Conservation (phyloP, 2,797 vertebrate species). For the Peromyscus eremicus region DNA sequence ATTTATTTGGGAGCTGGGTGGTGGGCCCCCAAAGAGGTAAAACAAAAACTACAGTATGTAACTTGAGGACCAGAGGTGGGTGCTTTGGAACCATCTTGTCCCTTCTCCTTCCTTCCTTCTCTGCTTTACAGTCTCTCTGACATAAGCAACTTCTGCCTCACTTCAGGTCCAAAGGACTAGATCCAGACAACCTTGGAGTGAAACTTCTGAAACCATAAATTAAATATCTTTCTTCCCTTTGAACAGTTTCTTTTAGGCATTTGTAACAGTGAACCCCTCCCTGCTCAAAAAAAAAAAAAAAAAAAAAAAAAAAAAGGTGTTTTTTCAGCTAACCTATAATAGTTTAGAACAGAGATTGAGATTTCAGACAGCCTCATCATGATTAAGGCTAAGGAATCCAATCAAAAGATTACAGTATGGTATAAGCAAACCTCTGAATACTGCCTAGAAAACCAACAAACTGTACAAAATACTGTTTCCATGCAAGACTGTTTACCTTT, state of each 20-base stretch:
- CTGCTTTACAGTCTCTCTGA: neutral
- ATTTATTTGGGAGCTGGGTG: neutral
- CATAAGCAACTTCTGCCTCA: neutral
- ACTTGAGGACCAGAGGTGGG: neutral
- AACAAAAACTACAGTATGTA: neutral
- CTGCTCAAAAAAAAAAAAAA: neutral
- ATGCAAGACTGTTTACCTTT: slow-evolving; percentile 1
- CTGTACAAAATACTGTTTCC: slow-evolving; percentile 3
- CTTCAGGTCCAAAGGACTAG: neutral
- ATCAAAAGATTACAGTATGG: neutral
- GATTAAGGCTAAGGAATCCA: neutral
- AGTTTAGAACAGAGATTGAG: neutral
- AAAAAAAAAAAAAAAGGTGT: neutral
- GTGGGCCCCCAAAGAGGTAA: neutral
- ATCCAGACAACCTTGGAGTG: neutral
- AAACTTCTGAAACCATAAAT: neutral
- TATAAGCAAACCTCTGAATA: neutral
- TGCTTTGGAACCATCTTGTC: neutral
- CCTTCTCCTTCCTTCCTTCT: neutral
- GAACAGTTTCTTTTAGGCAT: neutral
- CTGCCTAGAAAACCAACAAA: neutral
- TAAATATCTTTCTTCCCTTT: neutral
- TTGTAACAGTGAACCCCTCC: neutral
- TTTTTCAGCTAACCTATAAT: neutral
- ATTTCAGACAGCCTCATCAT: neutral